A percentile compares a stretch with the other conserved stretches of the same genome.
These are phyloP conservation scores for Globicephala melas DNA, from an alignment of 2,113 vertebrate species.

Conservation along the genomic window DNA sequence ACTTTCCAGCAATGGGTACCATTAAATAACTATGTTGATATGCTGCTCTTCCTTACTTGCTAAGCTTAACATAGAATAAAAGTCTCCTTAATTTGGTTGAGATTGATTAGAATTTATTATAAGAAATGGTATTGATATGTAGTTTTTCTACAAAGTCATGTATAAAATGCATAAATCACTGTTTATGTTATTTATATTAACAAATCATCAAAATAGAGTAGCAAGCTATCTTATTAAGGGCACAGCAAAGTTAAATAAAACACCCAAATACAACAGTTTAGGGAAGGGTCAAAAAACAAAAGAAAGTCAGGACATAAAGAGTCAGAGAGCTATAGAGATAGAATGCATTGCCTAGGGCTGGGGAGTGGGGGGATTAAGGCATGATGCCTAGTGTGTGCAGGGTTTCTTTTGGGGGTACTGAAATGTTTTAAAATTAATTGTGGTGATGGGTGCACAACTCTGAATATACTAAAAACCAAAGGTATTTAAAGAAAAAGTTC, in stretches of 20 bases:
- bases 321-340: neutral
- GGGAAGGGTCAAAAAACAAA: neutral
- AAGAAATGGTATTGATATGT: neutral
- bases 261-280: neutral
- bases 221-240: neutral
- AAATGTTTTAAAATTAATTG: neutral
- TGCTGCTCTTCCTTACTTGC: neutral
- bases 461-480: neutral
- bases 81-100: neutral
- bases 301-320: neutral
- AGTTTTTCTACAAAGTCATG: neutral
- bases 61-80: neutral
- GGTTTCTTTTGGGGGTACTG: neutral
- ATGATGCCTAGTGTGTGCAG: neutral
- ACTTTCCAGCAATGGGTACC: neutral
- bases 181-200: neutral
- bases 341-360: neutral
- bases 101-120: neutral
- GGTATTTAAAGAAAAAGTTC: neutral
- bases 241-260: neutral
- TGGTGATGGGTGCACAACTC: neutral
- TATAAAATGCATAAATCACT: neutral
- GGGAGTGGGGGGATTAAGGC: neutral
- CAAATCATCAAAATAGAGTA: neutral
- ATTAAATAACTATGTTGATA: neutral